phyloP scores from a whole-genome alignment of 2,113 vertebrate genomes.

The Zootoca vivipara region DNA sequence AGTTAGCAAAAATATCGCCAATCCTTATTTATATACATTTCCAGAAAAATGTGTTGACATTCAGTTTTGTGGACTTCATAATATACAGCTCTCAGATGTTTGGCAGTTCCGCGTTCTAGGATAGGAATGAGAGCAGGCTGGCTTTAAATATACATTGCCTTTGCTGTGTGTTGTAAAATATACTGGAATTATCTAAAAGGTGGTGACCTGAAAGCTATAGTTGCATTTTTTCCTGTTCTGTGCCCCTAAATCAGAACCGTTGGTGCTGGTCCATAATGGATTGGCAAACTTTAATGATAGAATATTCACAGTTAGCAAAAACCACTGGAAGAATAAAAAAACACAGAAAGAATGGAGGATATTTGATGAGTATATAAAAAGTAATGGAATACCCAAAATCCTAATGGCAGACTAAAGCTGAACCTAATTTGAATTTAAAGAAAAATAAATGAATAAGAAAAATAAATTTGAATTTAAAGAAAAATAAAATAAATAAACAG shows the following conservation, averaged over 20 bases:
- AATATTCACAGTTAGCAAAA: too few species aligned
- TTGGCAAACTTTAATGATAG: too few species aligned
- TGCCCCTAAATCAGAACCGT: conserved; percentile 28
- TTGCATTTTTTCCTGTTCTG: conserved; percentile 44
- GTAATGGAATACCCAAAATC: too few species aligned
- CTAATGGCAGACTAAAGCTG: too few species aligned
- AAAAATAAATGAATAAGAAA: too few species aligned
- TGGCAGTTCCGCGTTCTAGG: conserved; percentile 29
- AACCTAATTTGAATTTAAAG: too few species aligned
- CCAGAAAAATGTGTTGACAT: not conserved
- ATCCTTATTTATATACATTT: not conserved
- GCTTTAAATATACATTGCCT: conserved; percentile 26
- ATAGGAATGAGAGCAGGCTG: conserved; percentile 36
- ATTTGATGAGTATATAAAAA: too few species aligned
- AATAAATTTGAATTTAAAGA: too few species aligned
- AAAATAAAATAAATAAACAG: too few species aligned
- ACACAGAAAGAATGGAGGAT: too few species aligned
- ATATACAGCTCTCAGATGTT: not conserved
- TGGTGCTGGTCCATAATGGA: too few species aligned
- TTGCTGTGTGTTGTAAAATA: conserved; percentile 22
- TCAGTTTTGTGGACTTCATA: not conserved
- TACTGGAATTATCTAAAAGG: conserved; percentile 41
- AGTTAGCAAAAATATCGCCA: not conserved
- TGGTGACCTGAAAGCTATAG: conserved; percentile 38
- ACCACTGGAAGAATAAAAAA: too few species aligned